Base-by-base conservation (phyloP, 2,113 vertebrate species). In the Mesocricetus auratus region DNA sequence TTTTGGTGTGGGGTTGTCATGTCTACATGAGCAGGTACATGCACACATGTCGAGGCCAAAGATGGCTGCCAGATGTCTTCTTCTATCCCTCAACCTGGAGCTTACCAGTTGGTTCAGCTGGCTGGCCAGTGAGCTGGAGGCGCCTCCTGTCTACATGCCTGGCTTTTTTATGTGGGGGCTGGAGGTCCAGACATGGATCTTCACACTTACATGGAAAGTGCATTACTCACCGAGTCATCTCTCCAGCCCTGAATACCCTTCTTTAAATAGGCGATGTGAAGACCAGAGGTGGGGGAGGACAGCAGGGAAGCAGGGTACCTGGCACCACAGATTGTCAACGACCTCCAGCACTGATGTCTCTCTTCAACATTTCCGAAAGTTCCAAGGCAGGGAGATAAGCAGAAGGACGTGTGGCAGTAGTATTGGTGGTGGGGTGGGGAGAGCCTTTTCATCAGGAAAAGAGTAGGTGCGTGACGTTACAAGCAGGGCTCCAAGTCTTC, bases 231-330 rank as follows among this genome's bases (percentile, higher is more conserved):
- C 21, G 62, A 66, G 17, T 33, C 62, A 36, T 22, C 17, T 33
- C 62, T 36, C 60, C 64, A 86, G 31, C 42, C 42, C 42, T 68
- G 39, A 86, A 15, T 47, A 33, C 26, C 45, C 24, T 89, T 93
- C 71, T 96, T 96, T 86, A 92, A 86, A 82, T 22, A 85, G 42
- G 29, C 39, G 42, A 56, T 45, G 31, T 62, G 15, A 47, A 82
- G 50, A 42, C 77, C 12, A 71, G 86, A 62, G 26, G 56, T 0
- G 47, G 69, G 22, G 33, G 58, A 66, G 36, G 45, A 53, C 6
- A 26, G 1, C 3, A 19, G 50, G 33, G 39, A 88, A 36, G 36
- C 31, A 15, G 11, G n/a, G 9, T 47, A 17, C 75, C 36, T 53
- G 58, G 53, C 21, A 31, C 16, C 31, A 86, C 22, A 56, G 69